Conservation (phyloP, 30 jellyfish, hydroid and myxozoan genomes). For the Turritopsis dohrnii region DNA sequence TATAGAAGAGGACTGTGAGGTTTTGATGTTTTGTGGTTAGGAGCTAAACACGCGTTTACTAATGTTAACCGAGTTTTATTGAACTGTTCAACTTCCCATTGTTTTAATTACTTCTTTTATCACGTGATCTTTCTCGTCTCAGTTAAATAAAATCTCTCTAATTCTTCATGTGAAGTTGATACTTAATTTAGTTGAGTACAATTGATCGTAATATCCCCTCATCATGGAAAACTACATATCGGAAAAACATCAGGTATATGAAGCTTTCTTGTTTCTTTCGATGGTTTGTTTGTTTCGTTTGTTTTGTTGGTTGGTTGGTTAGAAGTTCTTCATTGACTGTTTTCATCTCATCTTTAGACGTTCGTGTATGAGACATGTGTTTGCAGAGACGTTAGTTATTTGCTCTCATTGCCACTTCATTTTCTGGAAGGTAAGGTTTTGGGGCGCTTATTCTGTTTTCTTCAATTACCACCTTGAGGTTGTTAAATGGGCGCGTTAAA, state of each 20-base stretch:
- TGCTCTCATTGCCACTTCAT: constrained; percentile 64
- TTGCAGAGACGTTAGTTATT: constrained; percentile 43
- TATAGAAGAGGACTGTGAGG: too few relatives aligned
- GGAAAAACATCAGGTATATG: constrained; percentile 27
- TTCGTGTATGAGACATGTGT: constrained; percentile 43
- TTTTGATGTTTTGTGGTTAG: too few relatives aligned
- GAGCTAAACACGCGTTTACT: too few relatives aligned
- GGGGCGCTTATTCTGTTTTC: too few relatives aligned
- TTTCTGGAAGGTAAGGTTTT: constrained; percentile 64
- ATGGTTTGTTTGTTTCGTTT: not conserved
- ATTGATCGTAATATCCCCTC: constrained; percentile 21
- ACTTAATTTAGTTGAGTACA: constrained; percentile 19
- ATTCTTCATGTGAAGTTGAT: not conserved
- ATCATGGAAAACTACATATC: constrained; percentile 35
- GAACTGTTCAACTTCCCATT: too few relatives aligned
- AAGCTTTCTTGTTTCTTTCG: not conserved
- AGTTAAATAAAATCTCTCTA: too few relatives aligned
- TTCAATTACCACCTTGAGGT: too few relatives aligned
- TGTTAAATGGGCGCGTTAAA: too few relatives aligned
- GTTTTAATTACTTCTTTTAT: too few relatives aligned
- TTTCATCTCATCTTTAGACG: constrained; percentile 17
- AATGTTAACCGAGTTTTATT: too few relatives aligned
- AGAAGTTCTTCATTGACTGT: not conserved
- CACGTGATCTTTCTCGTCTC: too few relatives aligned
- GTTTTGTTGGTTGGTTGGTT: not conserved